Evolutionary conservation across 2,797 vertebrate species (phyloP), one percentile per base, ranked within the genome.

Genomic region (Potorous gilbertii): DNA sequence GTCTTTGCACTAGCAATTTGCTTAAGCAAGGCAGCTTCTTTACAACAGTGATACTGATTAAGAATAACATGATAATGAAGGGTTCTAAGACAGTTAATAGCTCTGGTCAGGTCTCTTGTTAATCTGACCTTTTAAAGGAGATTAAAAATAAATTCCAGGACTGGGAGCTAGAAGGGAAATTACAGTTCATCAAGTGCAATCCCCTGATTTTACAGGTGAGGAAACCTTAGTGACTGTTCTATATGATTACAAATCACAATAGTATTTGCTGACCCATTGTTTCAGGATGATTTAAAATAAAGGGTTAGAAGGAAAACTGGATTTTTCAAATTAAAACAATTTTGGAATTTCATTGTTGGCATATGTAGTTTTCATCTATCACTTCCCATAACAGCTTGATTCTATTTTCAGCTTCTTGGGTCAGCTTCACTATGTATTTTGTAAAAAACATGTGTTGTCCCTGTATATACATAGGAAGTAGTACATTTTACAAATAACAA

Each of bases 361-460:
- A 97, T 90, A 66, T 92, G 74, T 95, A 11, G 40, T 93, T 97
- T 93, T 96, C 62, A 96, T 91, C 81, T 94, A 87, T 93, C 92
- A 95, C 2, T 97, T 93, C 55, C 90, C 92, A 94, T 94, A 97
- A 96, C 96, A 97, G 89, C 94, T 97, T 96, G 93, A 91, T 96
- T 54, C 97, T 97, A 96, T 97, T 97, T 94, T 98, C 96, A 97
- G 95, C 90, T 89, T 91, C 81, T 55, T 96, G 93, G 55, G 62
- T 93, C 93, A 93, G 93, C 96, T 97, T 96, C 74, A 93, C 62
- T 97, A 9, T 95, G 55, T 93, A 95, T 97, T 96, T 97, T 62
- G 92, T 95, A 81, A 50, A 95, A 57, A 56, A 56, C 56, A 96
- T 34, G 59, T 87, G 59, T 24, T 97, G 94, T 93, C 94, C 95